Conservation (phyloP, 2,113 vertebrate species). For the Narcine bancroftii region DNA sequence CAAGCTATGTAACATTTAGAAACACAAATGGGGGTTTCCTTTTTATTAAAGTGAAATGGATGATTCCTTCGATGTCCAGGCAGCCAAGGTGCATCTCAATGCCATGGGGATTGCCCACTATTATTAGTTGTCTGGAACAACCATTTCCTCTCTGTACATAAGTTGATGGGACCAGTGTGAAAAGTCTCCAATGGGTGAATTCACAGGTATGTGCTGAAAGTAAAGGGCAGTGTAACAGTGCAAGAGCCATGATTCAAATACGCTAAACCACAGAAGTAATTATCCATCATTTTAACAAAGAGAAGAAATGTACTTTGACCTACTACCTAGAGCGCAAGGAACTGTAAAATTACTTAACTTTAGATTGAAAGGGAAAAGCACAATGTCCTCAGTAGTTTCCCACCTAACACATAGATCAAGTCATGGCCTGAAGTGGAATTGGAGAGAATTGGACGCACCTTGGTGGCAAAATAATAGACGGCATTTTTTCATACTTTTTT, state of each 20-base stretch:
- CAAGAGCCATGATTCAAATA: not conserved
- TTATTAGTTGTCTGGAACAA: not conserved
- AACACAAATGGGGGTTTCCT: too few relatives aligned
- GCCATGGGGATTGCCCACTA: not conserved
- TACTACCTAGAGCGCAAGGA: not conserved
- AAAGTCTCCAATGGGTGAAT: not conserved
- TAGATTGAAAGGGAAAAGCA: not conserved
- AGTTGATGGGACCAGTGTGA: not conserved
- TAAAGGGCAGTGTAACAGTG: not conserved
- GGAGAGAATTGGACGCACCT: not conserved
- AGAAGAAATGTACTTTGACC: not conserved
- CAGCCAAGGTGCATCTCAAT: not conserved
- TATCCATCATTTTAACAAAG: not conserved
- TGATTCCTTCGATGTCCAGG: not conserved
- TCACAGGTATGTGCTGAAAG: not conserved
- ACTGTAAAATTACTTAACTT: not conserved
- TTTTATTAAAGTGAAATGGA: not conserved
- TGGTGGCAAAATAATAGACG: not conserved
- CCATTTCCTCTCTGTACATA: not conserved
- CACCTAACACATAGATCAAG: not conserved
- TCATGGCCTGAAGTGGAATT: not conserved
- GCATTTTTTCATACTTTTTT: too few relatives aligned
- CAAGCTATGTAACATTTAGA: not conserved
- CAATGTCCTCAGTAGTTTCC: not conserved
- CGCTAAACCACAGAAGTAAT: not conserved